Evolutionary conservation across 2,113 vertebrate genomes (phyloP), one percentile per base, ranked within the genome.

Genomic region (Vireo altiloquus): DNA sequence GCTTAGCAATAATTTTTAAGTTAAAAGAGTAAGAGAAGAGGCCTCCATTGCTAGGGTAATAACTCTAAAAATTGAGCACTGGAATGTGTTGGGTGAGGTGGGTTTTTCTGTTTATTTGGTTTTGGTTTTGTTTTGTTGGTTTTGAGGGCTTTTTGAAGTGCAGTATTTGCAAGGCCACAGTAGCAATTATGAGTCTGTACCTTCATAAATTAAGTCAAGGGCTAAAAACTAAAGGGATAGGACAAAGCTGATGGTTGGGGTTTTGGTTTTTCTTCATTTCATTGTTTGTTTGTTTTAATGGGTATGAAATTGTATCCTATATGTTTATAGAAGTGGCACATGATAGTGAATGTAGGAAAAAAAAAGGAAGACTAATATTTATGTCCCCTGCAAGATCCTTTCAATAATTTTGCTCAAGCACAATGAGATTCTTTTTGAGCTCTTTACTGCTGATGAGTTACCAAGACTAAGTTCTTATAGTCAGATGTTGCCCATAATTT

Each of bases 171-270:
- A 94, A 96, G 91, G 90, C 23, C 69, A 60, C 18, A 63, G 53
- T 53, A 83, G 46, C 64, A 85, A 71, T 80, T 87, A 70, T 56
- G 79, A 83, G 89, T 85, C 54, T 89, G 52, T 60, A 91, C 54
- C 31, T 82, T 94, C 66, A 35, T 93, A 94, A 97, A 94, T 79
- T 83, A 76, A 54, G 56, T 95, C 8, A 12, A 85, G 42, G 18
- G n/a, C 75, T 70, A 49, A 69, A 81, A 78, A 40, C 22, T 57
- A 39, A 49, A 60, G 24, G 24, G 50, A 42, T 5, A 59, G 42
- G 33, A 42, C 25, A 59, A 92, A 78, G 20, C 35, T 71, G 24
- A 27, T 77, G 30, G 31, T 23, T 49, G 17, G 13, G 15, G 10
- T 24, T 74, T 74, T 44, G 7, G 4, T 4, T 69, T 37, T 30